Evolutionary conservation across 1,140 invertebrate species (phyloP), one percentile per base, ranked within the genome.

Genomic region (Vollenhovia emeryi): DNA sequence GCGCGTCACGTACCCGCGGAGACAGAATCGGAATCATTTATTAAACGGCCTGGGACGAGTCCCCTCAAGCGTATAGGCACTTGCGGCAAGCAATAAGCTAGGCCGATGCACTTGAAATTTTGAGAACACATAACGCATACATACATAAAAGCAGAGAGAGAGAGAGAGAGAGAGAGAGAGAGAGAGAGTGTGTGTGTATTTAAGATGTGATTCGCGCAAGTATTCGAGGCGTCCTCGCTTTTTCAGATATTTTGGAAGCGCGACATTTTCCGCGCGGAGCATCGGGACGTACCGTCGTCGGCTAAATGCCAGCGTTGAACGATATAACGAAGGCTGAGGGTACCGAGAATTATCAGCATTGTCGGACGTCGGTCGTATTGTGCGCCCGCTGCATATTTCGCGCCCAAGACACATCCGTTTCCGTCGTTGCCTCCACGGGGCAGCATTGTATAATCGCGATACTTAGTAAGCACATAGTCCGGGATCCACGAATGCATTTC

Each of bases 391-490:
- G 87, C 86, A 88, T 21, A 88, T 88, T 88, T 88, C 59, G 68
- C 45, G 27, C 62, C 52, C 69, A 52, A 33, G 33, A 55, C 68
- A 33, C 66, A 52, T 80, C 52, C 68, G 45, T 74, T 80, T 85
- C 48, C 73, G 86, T 76, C 84, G 85, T 88, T 85, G 52, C 66
- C 43, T 76, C 59, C 71, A 66, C 60, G 62, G 27, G 18, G 82
- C 68, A 73, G 75, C 68, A 36, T 73, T 50, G 82, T 66, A 73
- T 40, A 79, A 76, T 62, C 62, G 24, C 68, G 33, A 55, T 83
- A 88, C 86, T 89, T 80, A 74, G 83, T 73, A 89, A 90, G 88
- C 85, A 85, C 48, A 79, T 83, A 59, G 74, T 50, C 82, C 75
- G 69, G 68, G 80, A 84, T 87, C 84, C 83, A 82, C 83, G 75